These are phyloP conservation scores for Bucco capensis DNA, from an alignment of 2,113 vertebrate genomes.

Conservation along the genomic window DNA sequence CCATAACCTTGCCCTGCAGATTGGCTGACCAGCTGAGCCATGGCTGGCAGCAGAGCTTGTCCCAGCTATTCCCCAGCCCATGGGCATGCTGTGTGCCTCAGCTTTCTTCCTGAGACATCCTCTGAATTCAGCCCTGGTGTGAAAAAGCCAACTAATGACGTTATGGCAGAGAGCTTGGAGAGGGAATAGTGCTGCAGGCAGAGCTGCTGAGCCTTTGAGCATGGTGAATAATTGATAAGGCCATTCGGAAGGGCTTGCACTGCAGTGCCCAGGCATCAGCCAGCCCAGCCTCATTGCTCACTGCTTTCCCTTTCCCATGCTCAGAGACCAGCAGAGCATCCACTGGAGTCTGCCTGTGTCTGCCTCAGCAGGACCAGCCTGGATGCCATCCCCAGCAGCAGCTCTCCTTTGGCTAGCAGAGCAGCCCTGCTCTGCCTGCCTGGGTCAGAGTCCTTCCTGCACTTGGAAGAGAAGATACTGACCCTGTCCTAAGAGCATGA, in stretches of 20 bases:
- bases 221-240: background rate
- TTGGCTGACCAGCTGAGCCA: rapidly evolving
- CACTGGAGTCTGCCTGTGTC: background rate
- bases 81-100: background rate
- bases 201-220: background rate
- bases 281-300: background rate
- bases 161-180: background rate
- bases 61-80: background rate
- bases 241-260: background rate
- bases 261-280: background rate
- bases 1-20: rapidly evolving
- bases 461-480: background rate
- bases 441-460: background rate
- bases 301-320: background rate
- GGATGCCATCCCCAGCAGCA: rapidly evolving
- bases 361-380: background rate
- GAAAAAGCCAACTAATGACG: background rate
- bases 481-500: background rate
- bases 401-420: background rate
- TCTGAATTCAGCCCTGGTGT: background rate
- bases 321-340: background rate
- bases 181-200: background rate
- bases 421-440: background rate
- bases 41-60: background rate
- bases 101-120: background rate